Base-by-base conservation (phyloP, 2,797 vertebrate species). In the Spondyliosoma cantharus region DNA sequence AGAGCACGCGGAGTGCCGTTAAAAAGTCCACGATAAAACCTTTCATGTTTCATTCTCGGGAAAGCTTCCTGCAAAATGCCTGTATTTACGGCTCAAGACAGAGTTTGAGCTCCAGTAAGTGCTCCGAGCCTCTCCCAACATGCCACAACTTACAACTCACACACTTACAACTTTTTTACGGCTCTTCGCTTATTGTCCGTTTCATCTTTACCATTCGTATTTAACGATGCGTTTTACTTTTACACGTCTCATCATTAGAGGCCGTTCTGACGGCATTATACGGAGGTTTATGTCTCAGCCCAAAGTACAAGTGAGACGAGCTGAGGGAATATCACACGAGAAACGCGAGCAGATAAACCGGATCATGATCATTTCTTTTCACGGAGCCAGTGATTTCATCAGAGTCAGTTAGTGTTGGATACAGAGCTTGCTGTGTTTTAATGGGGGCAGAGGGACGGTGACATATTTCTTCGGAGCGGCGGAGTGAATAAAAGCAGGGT, bases 11-110 rank as follows among this genome's bases (percentile, higher is more conserved):
- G 66, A 83, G 79, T 67, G 71, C 72, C 69, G 11, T 87, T 87
- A 81, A 87, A 87, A 85, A 82, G 11, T 57, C 46, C 22, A 29
- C n/a, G 7, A 64, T 83, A 83, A 88, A 88, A 67, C 64, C 69
- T 80, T 77, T 78, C 68, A 80, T 74, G 61, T 89, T 82, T 74
- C 48, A 80, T 78, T 74, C 64, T 67, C 58, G 20, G 20, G n/a
- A 60, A 59, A 24, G 60, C 43, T 78, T 82, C 60, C 29, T 67
- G 61, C 70, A 79, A 86, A 86, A 75, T 45, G 60, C 15, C 52
- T 52, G 63, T 52, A 85, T 84, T 91, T 80, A 78, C 52, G 45
- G 68, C 58, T 70, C 62, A 48, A 32, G 32, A 48, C 17, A 48
- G 49, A 80, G 45, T 64, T 74, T 74, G 43, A 64, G 45, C 54